Evolutionary conservation across 2,113 vertebrate genomes (phyloP).

Genomic region (Tamias sibiricus): DNA sequence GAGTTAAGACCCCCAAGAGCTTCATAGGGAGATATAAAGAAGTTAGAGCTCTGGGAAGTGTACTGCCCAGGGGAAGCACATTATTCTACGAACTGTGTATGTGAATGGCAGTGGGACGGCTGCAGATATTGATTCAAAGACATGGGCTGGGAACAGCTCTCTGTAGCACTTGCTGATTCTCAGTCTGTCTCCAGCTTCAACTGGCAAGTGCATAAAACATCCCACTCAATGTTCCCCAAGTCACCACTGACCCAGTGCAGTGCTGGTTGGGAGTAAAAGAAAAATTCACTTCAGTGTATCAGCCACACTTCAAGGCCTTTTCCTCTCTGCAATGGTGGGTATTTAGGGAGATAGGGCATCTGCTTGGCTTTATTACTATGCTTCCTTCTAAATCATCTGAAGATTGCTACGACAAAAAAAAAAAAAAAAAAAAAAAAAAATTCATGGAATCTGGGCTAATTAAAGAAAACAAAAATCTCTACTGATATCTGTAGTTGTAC

Average conservation of each 20-base stretch:
- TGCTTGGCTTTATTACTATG: neutral
- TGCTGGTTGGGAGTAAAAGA: neutral
- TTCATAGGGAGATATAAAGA: neutral
- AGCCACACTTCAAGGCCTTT: too few relatives aligned
- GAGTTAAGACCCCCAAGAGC: neutral
- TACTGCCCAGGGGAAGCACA: neutral
- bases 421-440: neutral
- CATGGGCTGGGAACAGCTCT: neutral
- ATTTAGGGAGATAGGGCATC: neutral
- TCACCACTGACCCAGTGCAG: neutral
- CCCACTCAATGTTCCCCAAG: neutral
- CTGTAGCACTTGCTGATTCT: neutral
- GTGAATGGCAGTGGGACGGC: fast-evolving
- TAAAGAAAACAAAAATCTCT: neutral
- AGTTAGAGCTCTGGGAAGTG: neutral
- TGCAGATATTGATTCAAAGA: neutral
- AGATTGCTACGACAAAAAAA: neutral
- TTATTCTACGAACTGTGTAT: neutral
- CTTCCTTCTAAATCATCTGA: neutral
- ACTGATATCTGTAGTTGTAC: neutral
- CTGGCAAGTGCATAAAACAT: neutral
- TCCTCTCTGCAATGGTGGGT: neutral
- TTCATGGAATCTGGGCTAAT: neutral
- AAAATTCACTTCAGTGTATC: neutral
- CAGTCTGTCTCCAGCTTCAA: neutral